Evolutionary conservation across 2,888 invertebrate genomes (phyloP).

Genomic region (Sphaeridia pumilis): DNA sequence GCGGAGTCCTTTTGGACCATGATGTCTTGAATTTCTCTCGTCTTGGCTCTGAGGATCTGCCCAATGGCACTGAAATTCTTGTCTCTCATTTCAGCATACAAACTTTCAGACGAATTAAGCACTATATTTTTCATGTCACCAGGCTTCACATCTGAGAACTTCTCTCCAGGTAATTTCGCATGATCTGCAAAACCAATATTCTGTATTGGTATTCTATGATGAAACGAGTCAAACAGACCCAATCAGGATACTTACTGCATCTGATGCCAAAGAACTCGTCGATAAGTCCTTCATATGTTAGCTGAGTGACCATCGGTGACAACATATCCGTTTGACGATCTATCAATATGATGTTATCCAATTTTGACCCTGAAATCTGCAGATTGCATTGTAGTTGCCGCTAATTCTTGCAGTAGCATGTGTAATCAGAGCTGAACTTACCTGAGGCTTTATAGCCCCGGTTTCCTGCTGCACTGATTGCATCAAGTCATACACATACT

Average conservation of each 20-base stretch:
- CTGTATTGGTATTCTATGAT: not conserved
- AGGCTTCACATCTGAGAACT: constrained; percentile 56
- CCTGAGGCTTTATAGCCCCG: constrained; percentile 42
- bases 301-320: constrained; percentile 81
- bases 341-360: constrained; percentile 78
- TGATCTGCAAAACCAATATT: constrained; percentile 47
- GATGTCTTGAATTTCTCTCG: constrained; percentile 71
- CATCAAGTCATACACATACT: constrained; percentile 78
- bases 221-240: not conserved
- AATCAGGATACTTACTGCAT: constrained; percentile 44
- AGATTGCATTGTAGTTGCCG: no score
- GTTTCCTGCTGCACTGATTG: constrained; percentile 57
- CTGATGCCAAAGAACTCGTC: constrained; percentile 88
- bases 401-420: no score
- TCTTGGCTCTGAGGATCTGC: constrained; percentile 69
- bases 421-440: constrained; percentile 19
- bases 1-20: constrained; percentile 66
- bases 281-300: constrained; percentile 94
- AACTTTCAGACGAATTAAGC: constrained; percentile 76
- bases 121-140: constrained; percentile 59
- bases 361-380: constrained; percentile 45
- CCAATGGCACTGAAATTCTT: constrained; percentile 88
- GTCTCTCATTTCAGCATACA: constrained; percentile 80
- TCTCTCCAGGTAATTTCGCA: constrained; percentile 72
- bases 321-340: constrained; percentile 86